Evolutionary conservation across 2,797 vertebrate genomes (phyloP).

Genomic region (Clarias fuscus): DNA sequence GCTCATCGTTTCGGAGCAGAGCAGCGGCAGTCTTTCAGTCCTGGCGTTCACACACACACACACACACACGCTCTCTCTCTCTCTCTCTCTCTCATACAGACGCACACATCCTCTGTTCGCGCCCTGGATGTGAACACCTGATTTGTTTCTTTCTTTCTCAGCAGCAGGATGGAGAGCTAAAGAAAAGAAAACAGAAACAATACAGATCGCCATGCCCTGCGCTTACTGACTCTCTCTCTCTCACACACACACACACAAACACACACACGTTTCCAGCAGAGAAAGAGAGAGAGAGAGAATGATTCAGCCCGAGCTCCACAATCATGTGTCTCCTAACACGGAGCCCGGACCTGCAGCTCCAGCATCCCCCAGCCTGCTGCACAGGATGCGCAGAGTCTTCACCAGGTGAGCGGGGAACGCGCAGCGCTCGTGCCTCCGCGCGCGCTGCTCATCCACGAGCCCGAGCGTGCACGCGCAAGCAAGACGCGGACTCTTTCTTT

Average conservation of each 20-base stretch:
- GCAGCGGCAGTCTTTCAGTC: conserved; percentile 48
- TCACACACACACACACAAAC: background rate
- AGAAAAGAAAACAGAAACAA: background rate
- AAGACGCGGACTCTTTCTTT: background rate
- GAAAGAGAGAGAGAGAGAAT: conserved; percentile 50
- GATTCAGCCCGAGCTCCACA: conserved; percentile 81
- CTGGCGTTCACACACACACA: conserved; percentile 43
- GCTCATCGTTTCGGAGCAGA: conserved; percentile 43
- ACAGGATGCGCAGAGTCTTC: conserved; percentile 84
- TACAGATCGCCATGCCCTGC: conserved; percentile 7
- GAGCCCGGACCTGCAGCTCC: conserved; percentile 83
- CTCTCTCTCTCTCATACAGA: background rate
- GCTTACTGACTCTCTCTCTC: conserved; percentile 11
- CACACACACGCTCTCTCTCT: background rate
- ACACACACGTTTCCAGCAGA: conserved; percentile 8
- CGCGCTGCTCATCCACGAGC: background rate
- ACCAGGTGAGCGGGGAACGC: conserved; percentile 78
- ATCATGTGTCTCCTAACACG: conserved; percentile 87
- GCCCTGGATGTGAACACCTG: conserved; percentile 45
- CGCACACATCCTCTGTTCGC: background rate
- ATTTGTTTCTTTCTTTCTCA: conserved; percentile 27
- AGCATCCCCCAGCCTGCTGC: conserved; percentile 76
- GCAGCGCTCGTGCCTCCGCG: background rate
- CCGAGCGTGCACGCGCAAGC: background rate
- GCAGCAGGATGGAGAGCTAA: conserved; percentile 57